Conservation (phyloP, 1,140 invertebrate species). For the Cherax destructor region DNA sequence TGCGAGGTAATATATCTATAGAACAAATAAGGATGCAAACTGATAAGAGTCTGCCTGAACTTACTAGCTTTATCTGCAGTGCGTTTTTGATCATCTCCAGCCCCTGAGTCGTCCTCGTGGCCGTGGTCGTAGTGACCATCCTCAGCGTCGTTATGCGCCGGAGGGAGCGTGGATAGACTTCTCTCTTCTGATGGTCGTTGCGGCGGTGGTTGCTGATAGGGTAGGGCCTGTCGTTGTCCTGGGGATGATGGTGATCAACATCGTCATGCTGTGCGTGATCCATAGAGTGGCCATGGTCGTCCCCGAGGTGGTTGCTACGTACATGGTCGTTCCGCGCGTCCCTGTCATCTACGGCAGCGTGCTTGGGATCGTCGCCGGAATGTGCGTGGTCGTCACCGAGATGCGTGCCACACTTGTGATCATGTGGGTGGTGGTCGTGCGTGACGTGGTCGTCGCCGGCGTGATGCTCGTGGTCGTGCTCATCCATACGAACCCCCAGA, state of each 20-base stretch:
- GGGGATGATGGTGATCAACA: neutral
- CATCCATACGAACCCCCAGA: neutral
- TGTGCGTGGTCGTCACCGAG: neutral
- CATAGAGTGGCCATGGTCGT: slow-evolving; percentile 34
- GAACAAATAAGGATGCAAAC: too few species aligned
- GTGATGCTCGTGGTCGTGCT: neutral
- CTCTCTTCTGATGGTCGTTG: neutral
- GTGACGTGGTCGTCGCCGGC: slow-evolving; percentile 26
- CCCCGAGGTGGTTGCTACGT: neutral
- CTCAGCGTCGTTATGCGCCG: neutral
- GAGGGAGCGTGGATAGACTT: neutral
- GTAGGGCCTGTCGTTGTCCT: neutral
- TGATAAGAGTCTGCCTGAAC: neutral
- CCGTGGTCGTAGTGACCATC: slow-evolving; percentile 8
- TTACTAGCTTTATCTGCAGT: neutral
- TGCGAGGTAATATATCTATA: too few species aligned
- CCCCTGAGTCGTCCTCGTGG: neutral
- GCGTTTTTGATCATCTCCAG: neutral
- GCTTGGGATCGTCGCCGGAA: slow-evolving; percentile 23
- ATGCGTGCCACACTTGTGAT: slow-evolving; percentile 7
- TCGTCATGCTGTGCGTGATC: slow-evolving; percentile 7
- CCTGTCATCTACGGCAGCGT: neutral
- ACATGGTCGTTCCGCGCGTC: slow-evolving; percentile 10
- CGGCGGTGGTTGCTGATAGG: neutral
- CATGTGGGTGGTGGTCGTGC: slow-evolving; percentile 29